A percentile compares a stretch with the other conserved stretches of the same genome.
phyloP scores from a whole-genome alignment of 2,888 invertebrate genomes.

The Drosophila pseudotalamancana region DNA sequence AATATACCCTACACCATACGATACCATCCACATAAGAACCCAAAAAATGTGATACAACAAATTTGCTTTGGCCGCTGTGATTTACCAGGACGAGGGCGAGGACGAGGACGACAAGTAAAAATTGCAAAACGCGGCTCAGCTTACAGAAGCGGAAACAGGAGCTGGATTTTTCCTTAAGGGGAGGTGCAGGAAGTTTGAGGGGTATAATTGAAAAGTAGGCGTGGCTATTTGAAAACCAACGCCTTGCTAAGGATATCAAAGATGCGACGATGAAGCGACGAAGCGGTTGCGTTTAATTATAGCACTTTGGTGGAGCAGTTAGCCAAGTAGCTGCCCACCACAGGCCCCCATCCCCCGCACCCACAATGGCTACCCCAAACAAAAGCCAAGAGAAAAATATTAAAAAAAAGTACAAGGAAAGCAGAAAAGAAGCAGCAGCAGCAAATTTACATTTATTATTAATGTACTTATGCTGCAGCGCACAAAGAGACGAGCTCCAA shows the following conservation, averaged over 20 bases:
- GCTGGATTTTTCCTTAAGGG: neutral
- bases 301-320: conserved; percentile 56
- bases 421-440: conserved; percentile 19
- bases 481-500: conserved; percentile 25
- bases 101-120: conserved; percentile 60
- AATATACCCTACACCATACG: neutral
- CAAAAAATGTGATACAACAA: conserved; percentile 33
- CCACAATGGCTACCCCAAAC: neutral
- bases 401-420: conserved; percentile 7
- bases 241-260: conserved; percentile 20
- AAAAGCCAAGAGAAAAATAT: too few relatives aligned
- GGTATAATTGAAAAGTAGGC: neutral
- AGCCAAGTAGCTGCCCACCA: conserved; percentile 46
- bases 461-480: conserved; percentile 62
- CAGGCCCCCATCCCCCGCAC: neutral
- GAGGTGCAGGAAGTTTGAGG: neutral
- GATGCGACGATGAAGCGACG: conserved; percentile 4
- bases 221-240: conserved; percentile 15
- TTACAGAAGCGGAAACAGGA: conserved; percentile 43
- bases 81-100: too few relatives aligned
- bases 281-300: conserved; percentile 63
- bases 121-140: conserved; percentile 45
- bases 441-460: conserved; percentile 77
- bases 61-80: conserved; percentile 59
- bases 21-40: neutral